Evolutionary conservation across 1,140 invertebrate species (phyloP).

Genomic region (Zaprionus taronus): DNA sequence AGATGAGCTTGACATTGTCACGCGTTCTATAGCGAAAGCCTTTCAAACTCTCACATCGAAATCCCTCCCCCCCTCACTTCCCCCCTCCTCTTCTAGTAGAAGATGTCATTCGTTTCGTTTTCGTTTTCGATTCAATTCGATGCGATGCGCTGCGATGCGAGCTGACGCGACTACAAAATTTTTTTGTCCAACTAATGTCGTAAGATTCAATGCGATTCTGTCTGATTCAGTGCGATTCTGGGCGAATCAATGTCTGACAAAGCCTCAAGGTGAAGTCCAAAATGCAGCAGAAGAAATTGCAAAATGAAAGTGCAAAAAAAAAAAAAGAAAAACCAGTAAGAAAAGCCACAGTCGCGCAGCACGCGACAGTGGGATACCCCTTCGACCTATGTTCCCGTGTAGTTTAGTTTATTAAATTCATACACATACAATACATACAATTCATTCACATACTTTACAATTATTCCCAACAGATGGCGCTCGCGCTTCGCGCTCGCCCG

Average conservation of each 20-base stretch:
- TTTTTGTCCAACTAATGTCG: slow-evolving; percentile 69
- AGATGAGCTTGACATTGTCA: slow-evolving; percentile 52
- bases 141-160: slow-evolving; percentile 8
- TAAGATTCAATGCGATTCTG: slow-evolving; percentile 51
- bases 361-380: too few species aligned
- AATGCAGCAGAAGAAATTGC: slow-evolving; percentile 46
- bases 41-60: slow-evolving; percentile 2
- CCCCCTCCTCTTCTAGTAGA: not conserved
- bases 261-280: slow-evolving; percentile 40
- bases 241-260: slow-evolving; percentile 50
- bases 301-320: slow-evolving; percentile 30
- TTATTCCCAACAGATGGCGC: too few species aligned
- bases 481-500: too few species aligned
- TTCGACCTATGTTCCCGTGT: too few species aligned
- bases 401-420: too few species aligned
- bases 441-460: too few species aligned
- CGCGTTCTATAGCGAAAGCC: slow-evolving; percentile 37
- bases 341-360: too few species aligned
- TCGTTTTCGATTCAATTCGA: slow-evolving; percentile 17
- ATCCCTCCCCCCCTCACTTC: not conserved
- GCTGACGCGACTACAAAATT: slow-evolving; percentile 45
- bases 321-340: too few species aligned
- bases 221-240: slow-evolving; percentile 63
- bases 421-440: too few species aligned
- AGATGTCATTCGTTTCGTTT: slow-evolving; percentile 1